Evolutionary conservation across 92 coral and sea anemone species (phyloP).

Genomic region (Nematostella vectensis): DNA sequence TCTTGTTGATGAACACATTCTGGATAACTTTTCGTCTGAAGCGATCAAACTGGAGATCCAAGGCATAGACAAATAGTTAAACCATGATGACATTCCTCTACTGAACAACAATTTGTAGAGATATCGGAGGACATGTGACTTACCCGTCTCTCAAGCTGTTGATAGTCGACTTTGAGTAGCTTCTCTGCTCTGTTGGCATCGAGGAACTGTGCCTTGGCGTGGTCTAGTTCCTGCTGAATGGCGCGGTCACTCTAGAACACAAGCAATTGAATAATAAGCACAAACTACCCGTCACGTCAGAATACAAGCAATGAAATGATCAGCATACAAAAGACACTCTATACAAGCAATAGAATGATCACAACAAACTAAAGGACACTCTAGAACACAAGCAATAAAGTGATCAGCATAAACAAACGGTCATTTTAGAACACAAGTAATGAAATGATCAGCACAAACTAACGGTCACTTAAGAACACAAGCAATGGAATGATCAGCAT

Average conservation of each 20-base stretch:
- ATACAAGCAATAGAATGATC: no score
- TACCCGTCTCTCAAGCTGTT: constrained; percentile 79
- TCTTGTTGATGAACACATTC: constrained; percentile 48
- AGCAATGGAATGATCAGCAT: no score
- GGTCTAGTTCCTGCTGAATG: constrained; percentile 68
- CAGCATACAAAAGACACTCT: no score
- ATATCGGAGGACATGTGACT: not conserved
- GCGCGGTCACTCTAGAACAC: constrained; percentile 49
- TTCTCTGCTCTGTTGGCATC: constrained; percentile 87
- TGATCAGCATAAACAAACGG: no score
- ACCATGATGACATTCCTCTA: no score
- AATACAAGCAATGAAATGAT: no score
- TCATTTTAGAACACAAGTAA: no score
- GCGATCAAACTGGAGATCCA: constrained; percentile 58
- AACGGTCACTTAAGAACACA: no score
- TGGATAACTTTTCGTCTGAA: constrained; percentile 68
- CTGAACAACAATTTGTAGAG: not conserved
- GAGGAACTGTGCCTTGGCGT: constrained; percentile 83
- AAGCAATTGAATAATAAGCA: not conserved
- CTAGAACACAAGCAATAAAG: no score
- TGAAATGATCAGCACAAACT: no score
- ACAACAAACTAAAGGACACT: no score
- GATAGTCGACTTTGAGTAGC: constrained; percentile 75
- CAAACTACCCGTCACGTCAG: no score
- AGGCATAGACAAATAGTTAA: not conserved